phyloP scores from a whole-genome alignment of 2,888 invertebrate genomes.

The Stramonita haemastoma region DNA sequence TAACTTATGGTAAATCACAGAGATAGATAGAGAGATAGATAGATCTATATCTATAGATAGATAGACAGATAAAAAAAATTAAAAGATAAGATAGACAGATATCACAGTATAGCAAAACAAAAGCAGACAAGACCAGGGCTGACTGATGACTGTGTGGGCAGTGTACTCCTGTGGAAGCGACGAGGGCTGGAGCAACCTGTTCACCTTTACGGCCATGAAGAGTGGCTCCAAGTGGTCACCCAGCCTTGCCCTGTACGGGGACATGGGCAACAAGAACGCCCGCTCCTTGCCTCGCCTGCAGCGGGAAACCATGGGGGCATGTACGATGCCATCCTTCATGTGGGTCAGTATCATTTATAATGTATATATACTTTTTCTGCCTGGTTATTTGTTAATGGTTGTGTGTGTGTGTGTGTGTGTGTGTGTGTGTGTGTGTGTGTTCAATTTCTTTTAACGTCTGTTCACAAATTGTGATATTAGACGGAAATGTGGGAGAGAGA shows the following conservation, averaged over 20 bases:
- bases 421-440: not conserved
- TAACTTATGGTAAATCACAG: no score
- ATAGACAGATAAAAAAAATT: no score
- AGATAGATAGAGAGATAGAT: no score
- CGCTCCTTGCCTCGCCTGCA: conserved; percentile 90
- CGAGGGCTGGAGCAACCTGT: conserved; percentile 47
- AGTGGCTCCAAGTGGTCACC: conserved; percentile 87
- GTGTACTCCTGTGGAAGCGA: conserved; percentile 50
- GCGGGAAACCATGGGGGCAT: conserved; percentile 88
- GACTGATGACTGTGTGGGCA: conserved; percentile 26
- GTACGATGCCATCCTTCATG: conserved; percentile 93
- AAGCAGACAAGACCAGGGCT: no score
- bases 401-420: not conserved
- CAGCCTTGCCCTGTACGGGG: conserved; percentile 90
- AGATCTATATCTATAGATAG: no score
- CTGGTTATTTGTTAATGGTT: not conserved
- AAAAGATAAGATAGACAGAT: no score
- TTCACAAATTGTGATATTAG: no score
- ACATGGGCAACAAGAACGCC: conserved; percentile 95
- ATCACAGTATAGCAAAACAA: no score
- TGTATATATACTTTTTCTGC: no score
- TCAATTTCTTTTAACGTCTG: no score
- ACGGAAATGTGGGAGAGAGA: no score
- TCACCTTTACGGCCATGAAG: conserved; percentile 81
- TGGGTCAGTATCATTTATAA: conserved; percentile 76